Evolutionary conservation across 2,888 invertebrate species (phyloP), one percentile per base, ranked within the genome.

Genomic region (Cryptocephalus moraei): DNA sequence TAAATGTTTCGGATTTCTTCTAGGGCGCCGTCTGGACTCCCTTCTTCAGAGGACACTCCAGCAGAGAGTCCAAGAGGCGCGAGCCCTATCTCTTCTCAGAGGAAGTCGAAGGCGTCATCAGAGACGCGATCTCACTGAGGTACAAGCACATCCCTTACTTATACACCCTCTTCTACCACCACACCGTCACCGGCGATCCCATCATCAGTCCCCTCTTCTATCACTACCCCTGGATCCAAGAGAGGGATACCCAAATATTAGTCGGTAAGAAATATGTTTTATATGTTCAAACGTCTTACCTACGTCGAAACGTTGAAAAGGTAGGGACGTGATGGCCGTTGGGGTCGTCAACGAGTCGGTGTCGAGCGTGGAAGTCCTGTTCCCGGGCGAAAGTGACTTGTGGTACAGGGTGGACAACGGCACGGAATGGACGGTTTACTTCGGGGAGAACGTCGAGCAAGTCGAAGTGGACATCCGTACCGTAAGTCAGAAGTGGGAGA

Each of bases 11-110:
- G 9, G 32, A 6, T 22, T 9, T 41, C 43, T 55, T 53, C 44
- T 39, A 91, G 81, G 83, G 91, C 1, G 96, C 80, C 0, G 87
- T 89, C 0, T 96, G 86, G 79, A 82, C 93, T 56, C 90, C 96
- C 12, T 97, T 96, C 76, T 91, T 90, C 79, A 80, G 97, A 55
- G 88, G 88, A 1, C 97, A 99, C 72, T 89, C 97, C 0, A 94
- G 95, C 71, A 84, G 92, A 54, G 95, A 94, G 66, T 90, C 94
- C 0, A 87, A 87, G 63, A 82, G 97, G 0, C 80, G 97, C 33
- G 97, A 99, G 71, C 97, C 97, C 0, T 99, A 93, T 89, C 76
- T 95, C 2, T 93, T 83, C 68, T 81, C 84, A 33, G 78, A 86
- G 4, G 73, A 80, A 49, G 84, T 84, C 0, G 79, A 80, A 8